Conservation (phyloP, 2,797 vertebrate genomes). For the Telmatherina bonti region DNA sequence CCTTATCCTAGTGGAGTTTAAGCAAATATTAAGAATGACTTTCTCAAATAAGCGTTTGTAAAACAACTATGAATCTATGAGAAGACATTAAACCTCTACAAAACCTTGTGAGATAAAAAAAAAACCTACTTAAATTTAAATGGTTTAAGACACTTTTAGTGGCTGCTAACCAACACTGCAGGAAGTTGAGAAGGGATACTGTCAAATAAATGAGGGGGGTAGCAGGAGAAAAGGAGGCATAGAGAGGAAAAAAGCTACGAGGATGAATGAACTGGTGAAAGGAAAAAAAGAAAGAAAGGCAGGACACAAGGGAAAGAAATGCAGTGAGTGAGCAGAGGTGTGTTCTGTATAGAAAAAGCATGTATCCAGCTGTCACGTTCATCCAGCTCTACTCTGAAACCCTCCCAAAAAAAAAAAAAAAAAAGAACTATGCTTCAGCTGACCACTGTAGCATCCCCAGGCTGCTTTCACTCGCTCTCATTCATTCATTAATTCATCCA, state of each 20-base stretch:
- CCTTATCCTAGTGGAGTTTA: background rate
- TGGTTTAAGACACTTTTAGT: conserved; percentile 28
- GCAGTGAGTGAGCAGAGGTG: conserved; percentile 58
- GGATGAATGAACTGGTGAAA: conserved; percentile 45
- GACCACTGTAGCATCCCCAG: conserved; percentile 72
- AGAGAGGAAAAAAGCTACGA: conserved; percentile 37
- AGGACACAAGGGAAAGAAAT: conserved; percentile 51
- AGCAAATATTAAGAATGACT: background rate
- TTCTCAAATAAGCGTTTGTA: background rate
- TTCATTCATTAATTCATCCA: conserved; percentile 72
- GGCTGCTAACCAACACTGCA: conserved; percentile 32
- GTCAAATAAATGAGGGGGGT: conserved; percentile 41
- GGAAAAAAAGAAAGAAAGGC: conserved; percentile 39
- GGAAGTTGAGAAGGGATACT: conserved; percentile 51
- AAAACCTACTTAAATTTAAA: conserved; percentile 14
- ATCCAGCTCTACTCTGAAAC: conserved; percentile 61
- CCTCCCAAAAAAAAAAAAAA: conserved; percentile 76
- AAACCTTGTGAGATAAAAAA: background rate
- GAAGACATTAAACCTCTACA: background rate
- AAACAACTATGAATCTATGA: background rate
- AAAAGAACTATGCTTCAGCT: conserved; percentile 69
- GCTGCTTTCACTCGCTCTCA: conserved; percentile 69
- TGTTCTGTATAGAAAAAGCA: conserved; percentile 60
- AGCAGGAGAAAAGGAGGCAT: conserved; percentile 31
- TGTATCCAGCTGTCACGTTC: conserved; percentile 76